Conservation (phyloP, 2,888 invertebrate species). For the Ectobius pallidus region DNA sequence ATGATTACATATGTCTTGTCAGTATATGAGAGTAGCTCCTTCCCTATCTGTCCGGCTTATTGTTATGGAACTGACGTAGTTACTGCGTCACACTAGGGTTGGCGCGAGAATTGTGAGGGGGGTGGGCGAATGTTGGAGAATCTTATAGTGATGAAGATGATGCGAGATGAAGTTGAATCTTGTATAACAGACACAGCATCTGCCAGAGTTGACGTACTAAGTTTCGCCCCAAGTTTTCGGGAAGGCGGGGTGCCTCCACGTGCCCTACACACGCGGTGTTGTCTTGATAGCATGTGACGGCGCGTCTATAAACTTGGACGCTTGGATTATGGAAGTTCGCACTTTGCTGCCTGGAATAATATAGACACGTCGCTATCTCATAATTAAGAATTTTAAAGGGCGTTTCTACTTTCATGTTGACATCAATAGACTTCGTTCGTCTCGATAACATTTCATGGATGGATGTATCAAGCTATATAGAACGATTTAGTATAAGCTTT, state of each 20-base stretch:
- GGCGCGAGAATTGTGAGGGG: background rate
- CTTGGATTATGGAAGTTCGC: slow-evolving; percentile 19
- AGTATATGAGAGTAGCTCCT: background rate
- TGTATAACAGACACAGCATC: slow-evolving; percentile 11
- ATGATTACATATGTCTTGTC: slow-evolving; percentile 16
- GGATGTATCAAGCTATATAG: no score
- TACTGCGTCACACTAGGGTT: slow-evolving; percentile 6
- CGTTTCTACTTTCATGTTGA: no score
- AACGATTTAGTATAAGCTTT: no score
- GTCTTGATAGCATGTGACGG: slow-evolving; percentile 22
- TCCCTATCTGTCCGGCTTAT: slow-evolving; percentile 30
- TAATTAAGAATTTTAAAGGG: slow-evolving; percentile 7
- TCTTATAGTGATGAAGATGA: slow-evolving; percentile 14
- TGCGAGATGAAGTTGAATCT: slow-evolving; percentile 21
- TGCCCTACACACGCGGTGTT: slow-evolving; percentile 6
- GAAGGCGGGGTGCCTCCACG: slow-evolving; percentile 15
- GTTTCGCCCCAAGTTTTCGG: slow-evolving; percentile 22
- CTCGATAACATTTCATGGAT: no score
- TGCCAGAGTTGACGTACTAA: slow-evolving; percentile 17
- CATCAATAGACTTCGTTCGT: no score
- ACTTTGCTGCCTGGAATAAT: slow-evolving; percentile 13
- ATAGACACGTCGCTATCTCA: background rate
- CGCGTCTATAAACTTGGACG: slow-evolving; percentile 18
- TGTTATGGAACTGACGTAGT: slow-evolving; percentile 28
- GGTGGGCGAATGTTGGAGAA: slow-evolving; percentile 19